Percentiles rank a stretch among this genome's conserved stretches.
Conservation (phyloP, 1,140 invertebrate genomes). For the Tribolium madens region DNA sequence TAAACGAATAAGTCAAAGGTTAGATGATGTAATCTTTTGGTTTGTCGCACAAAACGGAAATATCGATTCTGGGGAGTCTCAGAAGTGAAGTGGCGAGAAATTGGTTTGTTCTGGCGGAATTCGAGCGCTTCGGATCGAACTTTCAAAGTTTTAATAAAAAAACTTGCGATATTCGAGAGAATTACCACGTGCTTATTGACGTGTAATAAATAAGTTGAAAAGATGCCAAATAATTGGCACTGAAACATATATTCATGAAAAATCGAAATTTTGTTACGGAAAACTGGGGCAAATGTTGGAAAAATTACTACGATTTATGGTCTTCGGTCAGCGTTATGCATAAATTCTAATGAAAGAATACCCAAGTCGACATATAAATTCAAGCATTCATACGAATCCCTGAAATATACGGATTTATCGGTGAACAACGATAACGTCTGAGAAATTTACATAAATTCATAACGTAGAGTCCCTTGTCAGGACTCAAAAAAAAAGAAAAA, state of each 20-base stretch:
- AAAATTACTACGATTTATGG: constrained; percentile 6
- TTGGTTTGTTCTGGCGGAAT: background rate
- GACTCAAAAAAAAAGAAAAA: no score
- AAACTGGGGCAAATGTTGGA: background rate
- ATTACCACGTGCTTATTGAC: no score
- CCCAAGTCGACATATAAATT: background rate
- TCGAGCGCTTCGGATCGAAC: background rate
- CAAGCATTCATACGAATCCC: background rate
- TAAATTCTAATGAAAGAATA: constrained; percentile 20
- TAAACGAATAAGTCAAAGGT: background rate
- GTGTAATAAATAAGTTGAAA: no score
- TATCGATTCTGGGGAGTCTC: no score
- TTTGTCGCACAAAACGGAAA: background rate
- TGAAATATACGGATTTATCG: constrained; percentile 1
- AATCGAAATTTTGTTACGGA: background rate
- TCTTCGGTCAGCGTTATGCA: background rate
- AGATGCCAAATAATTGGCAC: background rate
- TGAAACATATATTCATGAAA: no score
- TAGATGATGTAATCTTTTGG: background rate
- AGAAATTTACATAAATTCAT: background rate
- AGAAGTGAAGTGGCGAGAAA: background rate
- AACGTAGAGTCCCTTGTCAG: no score
- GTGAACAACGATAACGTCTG: background rate
- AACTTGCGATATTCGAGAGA: background rate
- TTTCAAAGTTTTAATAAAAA: background rate